A percentile compares a stretch with the other conserved stretches of the same genome.
These are phyloP conservation scores for Ptychodera flava DNA, from an alignment of 35 echinoderm and acorn worm genomes.

Conservation along the genomic window DNA sequence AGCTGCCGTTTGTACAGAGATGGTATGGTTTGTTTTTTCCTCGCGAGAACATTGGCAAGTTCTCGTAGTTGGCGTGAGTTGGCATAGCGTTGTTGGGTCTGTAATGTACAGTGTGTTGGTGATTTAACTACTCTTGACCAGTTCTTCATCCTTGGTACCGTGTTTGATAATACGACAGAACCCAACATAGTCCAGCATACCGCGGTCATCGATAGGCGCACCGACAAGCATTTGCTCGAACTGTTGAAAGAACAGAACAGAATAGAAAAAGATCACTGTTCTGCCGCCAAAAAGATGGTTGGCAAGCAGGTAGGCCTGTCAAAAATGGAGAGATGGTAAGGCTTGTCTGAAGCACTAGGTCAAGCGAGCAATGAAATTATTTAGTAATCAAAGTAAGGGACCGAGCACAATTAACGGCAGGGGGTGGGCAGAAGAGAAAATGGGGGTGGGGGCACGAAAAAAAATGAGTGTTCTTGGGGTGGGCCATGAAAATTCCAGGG, in stretches of 20 bases:
- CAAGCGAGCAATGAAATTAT: no score
- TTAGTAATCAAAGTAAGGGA: no score
- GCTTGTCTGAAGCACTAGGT: no score
- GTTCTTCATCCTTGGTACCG: conserved; percentile 92
- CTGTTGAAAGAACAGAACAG: neutral
- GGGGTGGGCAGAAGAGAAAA: no score
- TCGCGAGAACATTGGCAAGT: neutral
- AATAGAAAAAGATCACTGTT: neutral
- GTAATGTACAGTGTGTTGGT: neutral
- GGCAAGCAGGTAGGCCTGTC: no score
- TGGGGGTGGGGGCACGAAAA: no score
- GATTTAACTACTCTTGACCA: conserved; percentile 48
- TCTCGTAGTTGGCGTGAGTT: neutral
- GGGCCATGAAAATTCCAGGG: no score
- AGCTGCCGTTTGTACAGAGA: neutral
- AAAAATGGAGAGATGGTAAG: no score
- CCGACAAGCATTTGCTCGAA: conserved; percentile 76
- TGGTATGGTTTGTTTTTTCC: neutral
- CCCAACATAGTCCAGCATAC: conserved; percentile 55
- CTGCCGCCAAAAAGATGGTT: no score
- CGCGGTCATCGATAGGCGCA: conserved; percentile 88
- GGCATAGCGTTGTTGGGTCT: neutral
- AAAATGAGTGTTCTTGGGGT: no score
- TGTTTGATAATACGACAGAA: conserved; percentile 92
- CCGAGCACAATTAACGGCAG: no score